Evolutionary conservation across 2,888 invertebrate genomes (phyloP), one percentile per base, ranked within the genome.

Genomic region (Helleia helle): DNA sequence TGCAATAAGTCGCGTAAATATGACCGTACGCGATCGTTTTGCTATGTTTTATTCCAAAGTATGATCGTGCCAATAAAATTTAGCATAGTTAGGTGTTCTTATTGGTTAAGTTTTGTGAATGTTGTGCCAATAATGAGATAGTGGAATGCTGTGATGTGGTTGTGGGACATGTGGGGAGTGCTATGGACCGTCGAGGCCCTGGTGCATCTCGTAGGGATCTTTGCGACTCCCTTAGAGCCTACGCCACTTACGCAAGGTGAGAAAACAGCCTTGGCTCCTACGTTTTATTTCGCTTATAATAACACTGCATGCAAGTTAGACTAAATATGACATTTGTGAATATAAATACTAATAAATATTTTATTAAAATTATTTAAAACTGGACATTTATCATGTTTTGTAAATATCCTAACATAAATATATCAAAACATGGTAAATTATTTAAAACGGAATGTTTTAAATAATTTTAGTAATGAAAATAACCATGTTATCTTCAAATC

Each of bases 51-150:
- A 68, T 62, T 64, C 65, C 68, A 76, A 81, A 83, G 79, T 71
- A 83, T 84, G 84, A 81, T 71, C 66, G 81, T 81, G 81, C 76
- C 79, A 81, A 75, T 68, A 77, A 70, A 69, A 77, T 61, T 72
- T 75, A 79, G 67, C 71, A 71, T 83, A 84, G 77, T 80, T 83
- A 83, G 75, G 72, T 73, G 65, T 79, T 72, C 69, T 64, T 74
- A 71, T 79, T 66, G 64, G 72, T 76, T 83, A 79, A 72, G 80
- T 80, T 77, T 68, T 71, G 84, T 79, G 73, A 80, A 79, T 81
- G 72, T 77, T 76, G 81, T 84, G 81, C 77, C 77, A 81, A 84
- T 79, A 71, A 84, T 84, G 84, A 84, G 84, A 83, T 84, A 84
- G 84, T 84, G 83, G 62, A 71, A 80, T 83, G 81, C 66, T 77